Evolutionary conservation across 2,113 vertebrate genomes (phyloP).

Genomic region (Okapia johnstoni): DNA sequence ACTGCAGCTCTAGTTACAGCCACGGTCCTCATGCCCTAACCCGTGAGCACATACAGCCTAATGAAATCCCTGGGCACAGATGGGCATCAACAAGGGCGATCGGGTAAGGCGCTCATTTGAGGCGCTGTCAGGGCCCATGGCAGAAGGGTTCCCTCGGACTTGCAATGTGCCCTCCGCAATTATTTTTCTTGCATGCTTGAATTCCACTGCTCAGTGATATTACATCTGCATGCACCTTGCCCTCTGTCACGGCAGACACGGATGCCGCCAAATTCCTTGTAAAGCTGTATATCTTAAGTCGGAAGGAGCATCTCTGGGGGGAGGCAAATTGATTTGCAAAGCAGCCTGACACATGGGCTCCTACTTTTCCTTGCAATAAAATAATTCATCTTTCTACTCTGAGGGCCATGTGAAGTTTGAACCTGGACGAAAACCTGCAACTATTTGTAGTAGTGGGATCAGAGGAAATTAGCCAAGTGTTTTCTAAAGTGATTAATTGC

Average conservation of each 20-base stretch:
- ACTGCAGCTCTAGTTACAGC: too few relatives aligned
- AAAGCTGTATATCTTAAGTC: not conserved
- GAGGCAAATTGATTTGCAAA: slow-evolving; percentile 22
- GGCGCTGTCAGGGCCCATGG: not conserved
- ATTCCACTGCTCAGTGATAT: slow-evolving; percentile 43
- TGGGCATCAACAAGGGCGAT: slow-evolving; percentile 39
- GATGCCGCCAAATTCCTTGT: not conserved
- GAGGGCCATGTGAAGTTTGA: slow-evolving; percentile 31
- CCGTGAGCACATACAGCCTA: not conserved
- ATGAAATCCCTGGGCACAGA: slow-evolving; percentile 30
- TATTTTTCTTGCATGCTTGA: not conserved
- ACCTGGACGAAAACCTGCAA: not conserved
- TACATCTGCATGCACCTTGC: slow-evolving; percentile 45
- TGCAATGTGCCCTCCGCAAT: not conserved
- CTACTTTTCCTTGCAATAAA: slow-evolving; percentile 22
- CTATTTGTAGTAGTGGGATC: slow-evolving; percentile 38
- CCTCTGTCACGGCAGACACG: slow-evolving; percentile 20
- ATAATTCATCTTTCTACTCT: slow-evolving; percentile 49
- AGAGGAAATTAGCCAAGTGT: not conserved
- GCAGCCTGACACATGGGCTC: not conserved
- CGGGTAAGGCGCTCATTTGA: slow-evolving; percentile 48
- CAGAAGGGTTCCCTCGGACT: not conserved
- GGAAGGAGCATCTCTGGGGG: slow-evolving; percentile 16
- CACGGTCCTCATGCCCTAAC: not conserved
- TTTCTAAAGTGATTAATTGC: slow-evolving; percentile 58